Evolutionary conservation across 2,888 invertebrate genomes (phyloP), one percentile per base, ranked within the genome.

Genomic region (Chironomus riparius): DNA sequence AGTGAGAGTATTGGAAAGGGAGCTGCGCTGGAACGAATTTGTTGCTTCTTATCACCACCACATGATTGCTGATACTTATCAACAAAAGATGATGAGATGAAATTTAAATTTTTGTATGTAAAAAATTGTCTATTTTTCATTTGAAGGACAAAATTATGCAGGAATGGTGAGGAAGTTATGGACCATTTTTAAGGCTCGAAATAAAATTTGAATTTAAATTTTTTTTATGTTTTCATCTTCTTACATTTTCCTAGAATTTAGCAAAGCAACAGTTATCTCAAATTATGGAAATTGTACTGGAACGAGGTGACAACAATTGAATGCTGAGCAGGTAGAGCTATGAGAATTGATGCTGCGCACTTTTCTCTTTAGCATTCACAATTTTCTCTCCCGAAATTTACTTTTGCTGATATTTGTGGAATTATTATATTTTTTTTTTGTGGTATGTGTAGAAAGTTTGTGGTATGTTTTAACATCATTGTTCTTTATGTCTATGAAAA

Each of bases 301-400:
- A 71, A 71, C 47, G 71, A 56, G 71, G 70, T 70, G 47, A 70
- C 56, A 56, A 56, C n/a, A 56, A 56, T 38, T 56, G 50, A 15
- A 24, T 22, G 48, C 48, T 47, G 47, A 71, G 71, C 71, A 50
- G 70, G 69, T 28, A 28, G 28, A 4, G 28, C 28, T 5, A 5
- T 47, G 69, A 13, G 68, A 68, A 68, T 38, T 68, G 70, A 71
- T 71, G 71, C 71, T 71, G 71, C 71, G 50, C 50, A 71, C 12
- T 10, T 56, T 22, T 65, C 62, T 62, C 65, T 65, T 65, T 65
- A 65, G 65, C 65, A 65, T 21, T 38, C 13, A 13, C 10, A 21
- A 12, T 65, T 24, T 22, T n/a, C 24, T 65, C 65, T 65, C 65
- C 4, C 15, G 50, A 50, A 56, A 56, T 56, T 56, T 50, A 50